Evolutionary conservation across 2,797 vertebrate genomes (phyloP).

Genomic region (Siniperca obscura): DNA sequence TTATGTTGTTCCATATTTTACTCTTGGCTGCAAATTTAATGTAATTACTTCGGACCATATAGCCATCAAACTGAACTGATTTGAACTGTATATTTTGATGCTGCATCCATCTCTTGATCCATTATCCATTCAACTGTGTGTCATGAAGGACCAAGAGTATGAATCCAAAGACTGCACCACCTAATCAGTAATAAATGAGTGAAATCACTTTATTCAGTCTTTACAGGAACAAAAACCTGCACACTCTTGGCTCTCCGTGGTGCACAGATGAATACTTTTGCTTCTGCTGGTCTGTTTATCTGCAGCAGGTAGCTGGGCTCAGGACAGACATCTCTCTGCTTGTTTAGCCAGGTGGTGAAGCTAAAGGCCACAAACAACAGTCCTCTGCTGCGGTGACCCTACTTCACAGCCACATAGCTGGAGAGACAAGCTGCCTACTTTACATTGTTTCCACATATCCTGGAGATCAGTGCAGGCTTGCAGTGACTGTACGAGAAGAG

Average conservation of each 20-base stretch:
- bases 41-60: not conserved
- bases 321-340: constrained; percentile 15
- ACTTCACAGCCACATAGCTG: constrained; percentile 41
- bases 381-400: constrained; percentile 53
- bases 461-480: constrained; percentile 17
- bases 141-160: not conserved
- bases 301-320: constrained; percentile 32
- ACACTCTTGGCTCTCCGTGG: not conserved
- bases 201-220: not conserved
- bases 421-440: constrained; percentile 65
- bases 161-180: not conserved
- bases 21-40: not conserved
- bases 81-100: not conserved
- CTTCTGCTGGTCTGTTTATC: constrained; percentile 34
- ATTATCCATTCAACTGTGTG: not conserved
- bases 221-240: constrained; percentile 5
- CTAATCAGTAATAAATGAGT: not conserved
- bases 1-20: not conserved
- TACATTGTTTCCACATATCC: constrained; percentile 72
- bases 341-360: constrained; percentile 74
- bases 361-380: constrained; percentile 67
- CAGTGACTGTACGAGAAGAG: not conserved
- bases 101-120: not conserved
- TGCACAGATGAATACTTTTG: not conserved
- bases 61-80: not conserved